Evolutionary conservation across 2,888 invertebrate species (phyloP), one percentile per base, ranked within the genome.

Genomic region (Watsonalla cultraria): DNA sequence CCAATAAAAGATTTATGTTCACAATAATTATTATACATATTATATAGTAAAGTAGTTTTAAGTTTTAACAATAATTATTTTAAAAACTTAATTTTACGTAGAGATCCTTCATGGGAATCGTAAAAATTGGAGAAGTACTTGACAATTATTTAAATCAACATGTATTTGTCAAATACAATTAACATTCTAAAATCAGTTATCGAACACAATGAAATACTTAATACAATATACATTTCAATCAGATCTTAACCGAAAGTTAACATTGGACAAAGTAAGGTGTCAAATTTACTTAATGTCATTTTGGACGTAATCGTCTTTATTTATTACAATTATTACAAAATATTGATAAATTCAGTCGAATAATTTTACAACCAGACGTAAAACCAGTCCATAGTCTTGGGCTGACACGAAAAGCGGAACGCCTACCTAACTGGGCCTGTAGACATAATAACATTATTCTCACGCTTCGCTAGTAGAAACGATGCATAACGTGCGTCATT

Each of bases 261-360:
- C 68, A 74, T 72, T 77, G 74, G 78, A 80, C 77, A 74, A 70
- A 73, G 67, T 63, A 67, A 73, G 0, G 68, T 67, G 70, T 61
- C 62, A 59, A 61, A 64, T 65, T 64, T 66, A 70, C 65, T 64
- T 64, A 74, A 68, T 75, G 76, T 73, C 78, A 61, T 76, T 42
- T 74, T 86, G 87, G 87, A 87, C 87, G 86, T 82, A 58, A 66
- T 71, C 62, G 58, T 46, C 46, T 46, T 35, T 37, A 15, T 59
- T 54, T 49, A 64, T 69, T 70, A 74, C 62, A 70, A 68, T 70
- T 42, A 42, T 11, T 67, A 69, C 65, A 74, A 75, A 78, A 76
- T 72, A 62, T 65, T 78, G 74, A 82, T 83, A 84, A 24, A 83
- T 67, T 85, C 85, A 86, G 85, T 86, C 85, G 76, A 82, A 78